Base-by-base conservation (phyloP, 2,113 vertebrate species). In the Cromileptes altivelis region DNA sequence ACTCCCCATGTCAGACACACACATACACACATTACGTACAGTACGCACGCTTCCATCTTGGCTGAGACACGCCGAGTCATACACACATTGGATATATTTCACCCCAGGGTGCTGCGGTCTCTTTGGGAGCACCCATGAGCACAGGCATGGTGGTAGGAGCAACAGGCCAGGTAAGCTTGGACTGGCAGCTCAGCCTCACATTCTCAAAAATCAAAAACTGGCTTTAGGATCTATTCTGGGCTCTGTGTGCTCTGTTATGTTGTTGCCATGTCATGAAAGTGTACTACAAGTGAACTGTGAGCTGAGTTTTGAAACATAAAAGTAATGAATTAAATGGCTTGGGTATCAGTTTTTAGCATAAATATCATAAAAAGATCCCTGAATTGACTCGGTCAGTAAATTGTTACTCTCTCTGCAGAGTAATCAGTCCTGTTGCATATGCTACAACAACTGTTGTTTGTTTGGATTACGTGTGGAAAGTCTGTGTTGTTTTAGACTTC, bases 121-220 rank as follows among this genome's bases (percentile, higher is more conserved):
- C 57, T 70, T 49, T 50, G 56, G 45, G 65, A 84, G 76, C 81
- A 75, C 82, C 78, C 75, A 94, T 94, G 93, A 95, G 85, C 70
- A 53, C 80, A 81, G 88, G 74, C 83, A 94, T 92, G 91, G 92
- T 89, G 85, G 88, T 88, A 0, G 93, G 93, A 91, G 91, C 89
- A 64, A 52, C 90, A 80, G 89, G 88, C 21, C 95, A 95, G 95
- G 95, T 95, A 92, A 93, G 94, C 60, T 45, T 0, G 12, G 30
- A 19, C 19, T 27, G 40, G 13, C 15, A 27, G 19, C 8, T 23
- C 58, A n/a, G 10, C 42, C 42, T 45, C 42, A 10, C 6, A 9
- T 30, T 23, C 18, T 30, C 40, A 11, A n/a, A n/a, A n/a, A 0
- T 73, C 12, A 14, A 58, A 10, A 25, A 33, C 33, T 33, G 33